Base-by-base conservation (phyloP, 2,888 invertebrate genomes). In the Pilophorus perplexus region DNA sequence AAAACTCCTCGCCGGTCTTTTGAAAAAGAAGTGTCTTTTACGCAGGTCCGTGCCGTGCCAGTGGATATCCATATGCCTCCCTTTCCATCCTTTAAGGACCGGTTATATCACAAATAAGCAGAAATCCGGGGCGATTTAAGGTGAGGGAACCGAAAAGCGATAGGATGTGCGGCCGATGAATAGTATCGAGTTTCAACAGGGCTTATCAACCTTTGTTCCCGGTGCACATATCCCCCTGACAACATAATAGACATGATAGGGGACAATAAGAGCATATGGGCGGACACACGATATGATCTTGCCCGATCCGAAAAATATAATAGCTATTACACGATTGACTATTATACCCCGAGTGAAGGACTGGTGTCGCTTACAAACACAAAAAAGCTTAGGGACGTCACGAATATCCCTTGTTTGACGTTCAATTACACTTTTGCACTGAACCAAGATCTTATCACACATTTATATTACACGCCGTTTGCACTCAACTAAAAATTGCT, bases 171-270 rank as follows among this genome's bases (percentile, higher is more conserved):
- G 64, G 64, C 20, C 52, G 23, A 27, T 69, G 67, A 69, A 69
- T 69, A 64, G 69, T 69, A 69, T 69, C 69, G 20, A n/a, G 28
- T 69, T 69, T 55, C 69, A 55, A 57, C 50, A 50, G 48, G 33
- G 69, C 67, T 65, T 64, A 67, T 65, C 67, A 60, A 37, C 62
- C 64, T 65, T 67, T 67, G 67, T 69, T 60, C 66, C 25, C n/a
- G 59, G 55, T 16, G 38, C 38, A 33, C 37, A 44, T n/a, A n/a
- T n/a, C 42, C 54, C 40, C 20, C 62, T 55, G 69, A 57, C 64
- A 60, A 59, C 57, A 69, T 69, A 69, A 69, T 68, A 55, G 67
- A 60, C 67, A 69, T 69, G 69, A 69, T 69, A 69, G 64, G 69
- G 67, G 67, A 69, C 67, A 69, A 69, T 67, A 69, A 54, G 66